Base-by-base conservation (phyloP, 2,888 invertebrate genomes). In the Erebia palarica region DNA sequence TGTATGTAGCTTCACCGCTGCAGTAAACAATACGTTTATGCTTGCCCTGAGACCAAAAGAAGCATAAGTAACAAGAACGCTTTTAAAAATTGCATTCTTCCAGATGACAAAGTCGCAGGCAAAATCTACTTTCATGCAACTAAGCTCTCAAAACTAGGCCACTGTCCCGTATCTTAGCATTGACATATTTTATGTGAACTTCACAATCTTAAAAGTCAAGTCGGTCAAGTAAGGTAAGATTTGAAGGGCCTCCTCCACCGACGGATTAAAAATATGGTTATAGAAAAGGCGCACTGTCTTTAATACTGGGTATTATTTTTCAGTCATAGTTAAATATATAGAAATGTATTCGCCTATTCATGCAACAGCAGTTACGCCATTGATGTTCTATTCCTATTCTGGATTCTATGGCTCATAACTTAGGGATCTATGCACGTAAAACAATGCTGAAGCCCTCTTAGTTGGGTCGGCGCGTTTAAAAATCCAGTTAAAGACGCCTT, bases 401-500 rank as follows among this genome's bases (percentile, higher is more conserved):
- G 16, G 9, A 10, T 27, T 10, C 5, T 11, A 3, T 42, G 16
- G 42, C 42, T 3, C 14, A 36, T 42, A 27, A 1, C 58, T 14
- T 21, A 49, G 21, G 47, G 63, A 63, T 21, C n/a, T 27, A 7
- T n/a, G 10, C 16, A 44, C 14, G n/a, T 16, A 53, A 51, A 47
- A 21, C 13, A 13, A 18, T 21, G 13, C 44, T 14, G 47, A 8
- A 21, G 49, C 49, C 49, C 63, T 27, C 27, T 59, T 55, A 66
- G 61, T 71, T 36, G 71, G 65, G 71, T 71, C 68, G 71, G 75
- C 71, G 74, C 70, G 70, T 70, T 76, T 73, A 73, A 74, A 77
- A 78, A 73, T 70, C 75, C 73, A 75, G 76, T 75, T 78, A 77
- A 76, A 77, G 77, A 75, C 71, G 69, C 73, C 78, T 79, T 75